These are phyloP conservation scores for Microplitis manilae DNA, from an alignment of 2,888 invertebrate genomes.

Conservation along the genomic window DNA sequence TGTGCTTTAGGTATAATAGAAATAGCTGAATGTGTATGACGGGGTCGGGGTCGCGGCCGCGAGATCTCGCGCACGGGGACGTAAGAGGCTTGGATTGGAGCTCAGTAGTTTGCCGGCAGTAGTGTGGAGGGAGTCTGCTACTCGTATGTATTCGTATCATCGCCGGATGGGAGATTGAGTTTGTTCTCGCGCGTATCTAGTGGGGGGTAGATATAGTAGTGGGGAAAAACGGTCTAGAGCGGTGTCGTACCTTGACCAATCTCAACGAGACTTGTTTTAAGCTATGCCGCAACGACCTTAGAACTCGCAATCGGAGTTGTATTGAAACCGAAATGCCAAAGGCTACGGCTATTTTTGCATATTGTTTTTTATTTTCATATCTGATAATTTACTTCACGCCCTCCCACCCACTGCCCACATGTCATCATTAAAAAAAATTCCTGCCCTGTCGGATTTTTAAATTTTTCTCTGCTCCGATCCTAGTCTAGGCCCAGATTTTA, in stretches of 20 bases:
- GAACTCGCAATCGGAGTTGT: constrained; percentile 58
- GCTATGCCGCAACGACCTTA: constrained; percentile 67
- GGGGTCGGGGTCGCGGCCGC: constrained; percentile 43
- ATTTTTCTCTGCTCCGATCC: not conserved
- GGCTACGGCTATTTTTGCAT: constrained; percentile 10
- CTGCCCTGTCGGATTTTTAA: not conserved
- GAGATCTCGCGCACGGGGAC: not conserved
- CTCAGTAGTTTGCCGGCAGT: not conserved
- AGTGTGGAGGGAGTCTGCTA: not conserved
- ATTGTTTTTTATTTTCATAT: not conserved
- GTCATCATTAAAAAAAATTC: not conserved
- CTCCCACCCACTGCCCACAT: too few relatives aligned
- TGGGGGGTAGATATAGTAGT: constrained; percentile 42
- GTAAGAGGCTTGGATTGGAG: too few relatives aligned
- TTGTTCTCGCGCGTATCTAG: not conserved
- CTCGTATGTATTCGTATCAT: constrained; percentile 37
- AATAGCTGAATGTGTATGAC: constrained; percentile 28
- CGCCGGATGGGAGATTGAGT: not conserved
- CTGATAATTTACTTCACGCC: not conserved
- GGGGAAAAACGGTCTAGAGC: constrained; percentile 60
- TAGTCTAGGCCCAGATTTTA: too few relatives aligned
- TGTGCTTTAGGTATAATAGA: constrained; percentile 1
- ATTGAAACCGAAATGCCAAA: constrained; percentile 45
- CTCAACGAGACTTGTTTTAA: constrained; percentile 70
- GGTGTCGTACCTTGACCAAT: constrained; percentile 69